A percentile compares a stretch with the other conserved stretches of the same genome.
Evolutionary conservation across 35 echinoderm and acorn worm genomes (phyloP).

Genomic region (Amphiura filiformis): DNA sequence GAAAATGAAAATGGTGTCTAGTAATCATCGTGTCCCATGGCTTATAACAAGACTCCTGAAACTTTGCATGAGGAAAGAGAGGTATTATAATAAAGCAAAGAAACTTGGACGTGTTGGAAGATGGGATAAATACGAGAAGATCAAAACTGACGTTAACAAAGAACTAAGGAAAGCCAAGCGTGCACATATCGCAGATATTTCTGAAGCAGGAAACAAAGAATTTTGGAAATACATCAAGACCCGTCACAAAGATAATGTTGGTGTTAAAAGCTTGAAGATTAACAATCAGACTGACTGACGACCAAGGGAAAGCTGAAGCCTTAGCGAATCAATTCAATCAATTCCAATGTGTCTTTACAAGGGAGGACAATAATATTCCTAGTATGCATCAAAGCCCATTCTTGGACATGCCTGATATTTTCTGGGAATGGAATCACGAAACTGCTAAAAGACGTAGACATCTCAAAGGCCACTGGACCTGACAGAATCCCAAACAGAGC

Average conservation of each 20-base stretch:
- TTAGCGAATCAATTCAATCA: neutral
- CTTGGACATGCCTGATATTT: neutral
- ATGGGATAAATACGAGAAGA: neutral
- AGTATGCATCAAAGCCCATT: neutral
- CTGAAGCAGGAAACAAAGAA: slow-evolving; percentile 3
- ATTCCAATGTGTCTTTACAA: neutral
- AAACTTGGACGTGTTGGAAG: neutral
- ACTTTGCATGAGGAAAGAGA: neutral
- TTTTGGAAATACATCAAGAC: slow-evolving; percentile 4
- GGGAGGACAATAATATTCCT: neutral
- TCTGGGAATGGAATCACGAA: no score
- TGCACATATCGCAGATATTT: neutral
- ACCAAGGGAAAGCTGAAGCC: neutral
- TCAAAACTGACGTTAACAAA: neutral
- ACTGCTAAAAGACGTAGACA: no score
- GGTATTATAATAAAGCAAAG: neutral
- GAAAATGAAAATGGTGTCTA: neutral
- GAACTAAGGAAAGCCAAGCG: neutral
- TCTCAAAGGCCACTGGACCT: no score
- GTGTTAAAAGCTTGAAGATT: neutral
- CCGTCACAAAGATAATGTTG: neutral
- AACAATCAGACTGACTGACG: neutral
- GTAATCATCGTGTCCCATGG: no score
- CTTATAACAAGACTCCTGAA: neutral
- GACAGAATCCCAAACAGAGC: no score